A percentile compares a stretch with the other conserved stretches of the same genome.
Evolutionary conservation across 2,888 invertebrate genomes (phyloP).

Genomic region (Notodonta ziczac): DNA sequence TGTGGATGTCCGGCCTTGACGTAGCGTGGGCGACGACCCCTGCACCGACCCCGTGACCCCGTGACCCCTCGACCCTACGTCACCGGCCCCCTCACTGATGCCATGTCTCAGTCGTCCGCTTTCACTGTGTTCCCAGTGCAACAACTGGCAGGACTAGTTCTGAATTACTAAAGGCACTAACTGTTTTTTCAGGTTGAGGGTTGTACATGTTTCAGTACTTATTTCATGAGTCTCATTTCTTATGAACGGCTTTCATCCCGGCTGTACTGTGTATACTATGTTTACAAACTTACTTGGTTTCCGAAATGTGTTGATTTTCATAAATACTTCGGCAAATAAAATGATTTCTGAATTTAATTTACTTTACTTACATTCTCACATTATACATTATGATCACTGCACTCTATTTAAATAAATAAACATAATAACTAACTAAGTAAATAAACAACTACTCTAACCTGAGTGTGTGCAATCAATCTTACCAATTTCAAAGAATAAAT

Average conservation of each 20-base stretch:
- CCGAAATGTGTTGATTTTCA: conserved; percentile 48
- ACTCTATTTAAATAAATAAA: not conserved
- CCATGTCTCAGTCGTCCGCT: conserved; percentile 60
- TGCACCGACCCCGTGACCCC: conserved; percentile 40
- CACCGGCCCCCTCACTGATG: conserved; percentile 33
- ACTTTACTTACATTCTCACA: not conserved
- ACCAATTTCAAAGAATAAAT: too few relatives aligned
- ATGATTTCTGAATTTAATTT: not conserved
- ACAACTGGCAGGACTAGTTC: conserved; percentile 28
- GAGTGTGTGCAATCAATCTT: not conserved
- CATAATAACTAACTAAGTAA: not conserved
- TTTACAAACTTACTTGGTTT: conserved; percentile 20
- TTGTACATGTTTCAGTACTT: conserved; percentile 23
- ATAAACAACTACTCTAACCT: conserved; percentile 3
- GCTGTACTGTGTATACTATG: conserved; percentile 32
- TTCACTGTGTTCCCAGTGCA: conserved; percentile 54
- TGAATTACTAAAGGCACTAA: conserved; percentile 1
- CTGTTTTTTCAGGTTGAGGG: conserved; percentile 27
- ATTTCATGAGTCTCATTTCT: conserved; percentile 29
- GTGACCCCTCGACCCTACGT: conserved; percentile 20
- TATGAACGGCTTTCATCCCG: conserved; percentile 45
- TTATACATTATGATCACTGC: not conserved
- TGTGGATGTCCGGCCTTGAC: conserved; percentile 55
- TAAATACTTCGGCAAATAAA: conserved; percentile 7
- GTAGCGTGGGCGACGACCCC: conserved; percentile 35